Percentiles rank a stretch among this genome's conserved stretches.
phyloP scores from a whole-genome alignment of 2,113 vertebrate species.

The Falco punctatus region DNA sequence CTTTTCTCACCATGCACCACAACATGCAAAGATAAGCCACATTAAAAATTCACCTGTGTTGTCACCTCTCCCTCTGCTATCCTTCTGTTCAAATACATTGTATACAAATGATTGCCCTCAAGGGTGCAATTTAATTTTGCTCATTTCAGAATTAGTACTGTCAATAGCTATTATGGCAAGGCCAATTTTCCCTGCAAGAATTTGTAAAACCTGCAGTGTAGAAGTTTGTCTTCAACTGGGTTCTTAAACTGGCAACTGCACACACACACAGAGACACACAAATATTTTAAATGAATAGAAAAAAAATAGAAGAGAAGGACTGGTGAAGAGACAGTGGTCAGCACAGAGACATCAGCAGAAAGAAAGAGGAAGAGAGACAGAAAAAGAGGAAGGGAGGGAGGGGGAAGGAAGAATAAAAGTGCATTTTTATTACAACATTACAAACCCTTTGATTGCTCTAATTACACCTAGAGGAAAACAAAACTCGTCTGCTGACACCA shows the following conservation, averaged over 20 bases:
- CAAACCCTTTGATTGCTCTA: constrained; percentile 75
- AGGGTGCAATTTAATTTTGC: constrained; percentile 64
- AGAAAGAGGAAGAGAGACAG: background rate
- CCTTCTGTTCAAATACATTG: constrained; percentile 10
- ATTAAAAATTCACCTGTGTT: constrained; percentile 58
- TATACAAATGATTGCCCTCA: constrained; percentile 52
- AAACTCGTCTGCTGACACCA: constrained; percentile 53
- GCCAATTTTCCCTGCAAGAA: constrained; percentile 69
- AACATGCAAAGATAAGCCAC: constrained; percentile 39
- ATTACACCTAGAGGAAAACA: constrained; percentile 80
- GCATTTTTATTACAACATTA: constrained; percentile 54
- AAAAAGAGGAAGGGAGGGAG: background rate
- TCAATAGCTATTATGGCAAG: constrained; percentile 51
- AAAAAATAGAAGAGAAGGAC: background rate
- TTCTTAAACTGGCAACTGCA: constrained; percentile 32
- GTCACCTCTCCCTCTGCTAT: background rate
- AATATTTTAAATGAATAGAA: background rate
- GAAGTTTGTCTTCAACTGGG: constrained; percentile 18
- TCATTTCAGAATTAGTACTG: constrained; percentile 62
- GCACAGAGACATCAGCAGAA: background rate
- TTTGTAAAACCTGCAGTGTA: constrained; percentile 33
- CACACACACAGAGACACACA: background rate
- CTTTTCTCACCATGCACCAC: constrained; percentile 19
- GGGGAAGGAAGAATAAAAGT: background rate
- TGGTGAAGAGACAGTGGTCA: background rate